Percentiles rank a stretch among this genome's conserved stretches.
Evolutionary conservation across 2,888 invertebrate species (phyloP).

Genomic region (Epistrophe grossulariae): DNA sequence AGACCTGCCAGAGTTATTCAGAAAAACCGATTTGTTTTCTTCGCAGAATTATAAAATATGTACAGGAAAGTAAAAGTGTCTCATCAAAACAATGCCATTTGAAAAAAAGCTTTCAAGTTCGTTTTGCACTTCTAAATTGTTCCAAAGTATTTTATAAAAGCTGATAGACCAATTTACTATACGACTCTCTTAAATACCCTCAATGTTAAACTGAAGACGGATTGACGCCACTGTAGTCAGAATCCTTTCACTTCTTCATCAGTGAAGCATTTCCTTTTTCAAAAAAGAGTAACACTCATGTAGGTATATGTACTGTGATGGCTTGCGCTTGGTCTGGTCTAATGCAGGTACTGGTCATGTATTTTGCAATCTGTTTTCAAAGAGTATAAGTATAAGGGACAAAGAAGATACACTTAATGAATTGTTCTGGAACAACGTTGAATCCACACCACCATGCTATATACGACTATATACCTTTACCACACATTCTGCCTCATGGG

Average conservation of each 20-base stretch:
- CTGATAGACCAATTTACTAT: too few relatives aligned
- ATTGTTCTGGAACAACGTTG: constrained; percentile 57
- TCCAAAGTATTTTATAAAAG: too few relatives aligned
- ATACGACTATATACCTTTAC: not conserved
- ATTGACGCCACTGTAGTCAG: constrained; percentile 1
- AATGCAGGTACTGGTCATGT: not conserved
- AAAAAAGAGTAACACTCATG: too few relatives aligned
- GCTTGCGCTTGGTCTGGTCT: not conserved
- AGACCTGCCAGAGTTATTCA: too few relatives aligned
- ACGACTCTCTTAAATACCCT: too few relatives aligned
- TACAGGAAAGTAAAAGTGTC: too few relatives aligned
- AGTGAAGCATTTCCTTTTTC: constrained; percentile 12
- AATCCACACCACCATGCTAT: not conserved
- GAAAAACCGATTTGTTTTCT: too few relatives aligned
- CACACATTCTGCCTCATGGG: constrained; percentile 46
- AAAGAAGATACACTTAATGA: constrained; percentile 65
- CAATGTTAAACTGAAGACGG: too few relatives aligned
- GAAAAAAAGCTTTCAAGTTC: too few relatives aligned
- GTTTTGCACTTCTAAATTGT: too few relatives aligned
- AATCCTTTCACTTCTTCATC: not conserved
- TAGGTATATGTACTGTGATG: not conserved
- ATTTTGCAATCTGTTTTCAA: constrained; percentile 47
- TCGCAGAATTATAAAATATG: too few relatives aligned
- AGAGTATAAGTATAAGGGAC: constrained; percentile 50
- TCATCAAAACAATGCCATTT: too few relatives aligned